Conservation (phyloP, 2,113 vertebrate species). For the Piprites chloris region DNA sequence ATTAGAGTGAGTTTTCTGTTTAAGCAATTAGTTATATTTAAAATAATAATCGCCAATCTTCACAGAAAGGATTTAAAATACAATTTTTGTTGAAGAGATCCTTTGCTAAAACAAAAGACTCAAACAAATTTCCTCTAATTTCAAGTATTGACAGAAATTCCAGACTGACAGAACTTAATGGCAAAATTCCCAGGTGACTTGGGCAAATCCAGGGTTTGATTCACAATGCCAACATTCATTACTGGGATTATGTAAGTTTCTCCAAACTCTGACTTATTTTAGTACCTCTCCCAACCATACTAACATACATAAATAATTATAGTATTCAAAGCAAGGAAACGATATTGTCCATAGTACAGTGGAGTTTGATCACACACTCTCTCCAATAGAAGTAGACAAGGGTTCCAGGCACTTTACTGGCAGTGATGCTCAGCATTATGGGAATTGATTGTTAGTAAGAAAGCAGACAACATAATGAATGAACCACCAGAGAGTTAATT, state of each 20-base stretch:
- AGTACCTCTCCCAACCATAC: neutral
- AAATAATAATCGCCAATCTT: neutral
- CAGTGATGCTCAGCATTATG: neutral
- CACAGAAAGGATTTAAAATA: neutral
- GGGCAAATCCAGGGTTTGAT: neutral
- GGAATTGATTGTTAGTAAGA: neutral
- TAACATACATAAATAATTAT: neutral
- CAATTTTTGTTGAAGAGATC: neutral
- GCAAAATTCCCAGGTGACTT: neutral
- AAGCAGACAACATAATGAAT: neutral
- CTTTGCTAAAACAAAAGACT: neutral
- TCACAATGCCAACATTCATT: neutral
- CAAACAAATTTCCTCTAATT: neutral
- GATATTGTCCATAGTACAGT: neutral
- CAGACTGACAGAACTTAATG: neutral
- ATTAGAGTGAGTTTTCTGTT: neutral
- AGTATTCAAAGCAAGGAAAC: neutral
- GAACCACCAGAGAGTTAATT: neutral
- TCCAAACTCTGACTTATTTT: neutral
- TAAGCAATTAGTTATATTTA: conserved; percentile 19
- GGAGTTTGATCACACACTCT: neutral
- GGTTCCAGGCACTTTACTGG: neutral
- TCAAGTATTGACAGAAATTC: neutral
- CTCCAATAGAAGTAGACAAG: neutral
- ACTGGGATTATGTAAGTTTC: neutral